A percentile compares a stretch with the other conserved stretches of the same genome.
Evolutionary conservation across 1,140 invertebrate species (phyloP).

Genomic region (Hestina assimilis): DNA sequence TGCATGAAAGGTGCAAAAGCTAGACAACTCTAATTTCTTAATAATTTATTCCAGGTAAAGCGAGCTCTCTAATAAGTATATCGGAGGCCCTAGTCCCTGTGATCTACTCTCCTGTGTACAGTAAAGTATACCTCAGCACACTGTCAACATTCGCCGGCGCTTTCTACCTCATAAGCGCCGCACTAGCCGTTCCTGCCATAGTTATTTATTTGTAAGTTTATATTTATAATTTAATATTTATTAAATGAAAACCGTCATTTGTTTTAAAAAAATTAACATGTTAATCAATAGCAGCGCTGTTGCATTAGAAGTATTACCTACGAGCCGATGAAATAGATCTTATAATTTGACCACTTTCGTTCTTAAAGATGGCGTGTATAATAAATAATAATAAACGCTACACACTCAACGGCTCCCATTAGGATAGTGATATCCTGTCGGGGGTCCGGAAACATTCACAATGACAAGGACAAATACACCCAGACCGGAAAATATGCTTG

Average conservation of each 20-base stretch:
- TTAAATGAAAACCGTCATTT: neutral
- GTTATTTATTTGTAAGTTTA: constrained; percentile 71
- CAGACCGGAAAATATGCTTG: too few species aligned
- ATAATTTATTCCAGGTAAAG: constrained; percentile 72
- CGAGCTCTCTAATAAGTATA: constrained; percentile 80
- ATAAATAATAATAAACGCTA: too few species aligned
- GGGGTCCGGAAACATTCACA: too few species aligned
- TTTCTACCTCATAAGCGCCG: constrained; percentile 76
- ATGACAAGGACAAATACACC: too few species aligned
- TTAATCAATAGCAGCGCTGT: too few species aligned
- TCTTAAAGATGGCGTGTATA: too few species aligned
- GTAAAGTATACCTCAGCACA: constrained; percentile 75
- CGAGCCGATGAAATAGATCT: too few species aligned
- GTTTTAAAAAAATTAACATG: neutral
- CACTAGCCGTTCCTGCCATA: constrained; percentile 68
- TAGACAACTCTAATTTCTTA: neutral
- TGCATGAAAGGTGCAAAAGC: too few species aligned
- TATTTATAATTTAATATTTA: neutral
- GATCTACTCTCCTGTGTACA: constrained; percentile 78
- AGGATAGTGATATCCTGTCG: too few species aligned
- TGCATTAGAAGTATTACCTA: too few species aligned
- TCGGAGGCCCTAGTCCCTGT: constrained; percentile 78
- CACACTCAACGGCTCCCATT: too few species aligned
- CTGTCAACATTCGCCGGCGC: constrained; percentile 71
- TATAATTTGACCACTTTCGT: too few species aligned